Conservation (phyloP, 2,113 vertebrate genomes). For the Potamarius usumacintae region DNA sequence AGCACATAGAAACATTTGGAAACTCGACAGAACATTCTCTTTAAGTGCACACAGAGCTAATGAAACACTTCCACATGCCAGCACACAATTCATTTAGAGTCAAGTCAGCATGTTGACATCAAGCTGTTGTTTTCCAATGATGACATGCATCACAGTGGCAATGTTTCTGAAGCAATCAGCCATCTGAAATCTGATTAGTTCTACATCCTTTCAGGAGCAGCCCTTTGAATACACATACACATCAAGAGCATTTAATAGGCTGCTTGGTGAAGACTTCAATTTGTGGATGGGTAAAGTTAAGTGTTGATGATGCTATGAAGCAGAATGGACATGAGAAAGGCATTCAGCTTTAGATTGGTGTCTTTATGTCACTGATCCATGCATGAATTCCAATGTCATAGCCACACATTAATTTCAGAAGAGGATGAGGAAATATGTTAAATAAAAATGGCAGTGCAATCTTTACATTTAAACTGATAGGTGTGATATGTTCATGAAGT, state of each 20-base stretch:
- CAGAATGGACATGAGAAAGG: background rate
- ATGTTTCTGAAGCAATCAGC: background rate
- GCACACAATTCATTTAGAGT: background rate
- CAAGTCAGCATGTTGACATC: background rate
- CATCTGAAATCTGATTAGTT: slow-evolving; percentile 6
- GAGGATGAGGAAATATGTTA: background rate
- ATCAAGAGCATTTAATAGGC: background rate
- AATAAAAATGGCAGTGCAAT: background rate
- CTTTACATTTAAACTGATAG: background rate
- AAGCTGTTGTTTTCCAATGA: background rate
- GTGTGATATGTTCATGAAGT: background rate
- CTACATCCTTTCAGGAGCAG: background rate
- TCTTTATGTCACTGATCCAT: background rate
- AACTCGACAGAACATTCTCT: background rate
- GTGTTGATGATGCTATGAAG: background rate
- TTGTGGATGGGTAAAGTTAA: background rate
- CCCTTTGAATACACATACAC: background rate
- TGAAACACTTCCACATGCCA: slow-evolving; percentile 22
- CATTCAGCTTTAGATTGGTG: background rate
- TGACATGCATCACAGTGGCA: background rate
- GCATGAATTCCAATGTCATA: background rate
- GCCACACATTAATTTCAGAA: background rate
- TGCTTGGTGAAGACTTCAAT: background rate
- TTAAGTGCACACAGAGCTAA: background rate
- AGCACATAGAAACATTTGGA: background rate